Conservation (phyloP, 2,888 invertebrate genomes). For the Acanthococcus lagerstroemiae region DNA sequence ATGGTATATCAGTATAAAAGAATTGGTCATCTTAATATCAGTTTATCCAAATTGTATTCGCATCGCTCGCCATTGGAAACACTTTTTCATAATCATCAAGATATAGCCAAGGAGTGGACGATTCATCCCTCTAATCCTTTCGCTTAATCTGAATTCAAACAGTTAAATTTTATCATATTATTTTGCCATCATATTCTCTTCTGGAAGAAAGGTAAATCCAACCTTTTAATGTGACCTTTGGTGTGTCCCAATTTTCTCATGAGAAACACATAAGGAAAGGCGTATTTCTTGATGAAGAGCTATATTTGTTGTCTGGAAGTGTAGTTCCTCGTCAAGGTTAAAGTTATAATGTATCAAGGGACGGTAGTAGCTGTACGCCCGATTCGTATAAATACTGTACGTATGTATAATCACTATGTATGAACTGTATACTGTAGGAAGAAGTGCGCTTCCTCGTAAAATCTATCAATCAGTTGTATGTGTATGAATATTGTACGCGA, state of each 20-base stretch:
- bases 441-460: too few species aligned
- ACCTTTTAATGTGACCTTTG: not conserved
- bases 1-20: conserved; percentile 1
- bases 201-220: not conserved
- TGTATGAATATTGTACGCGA: too few species aligned
- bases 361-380: too few species aligned
- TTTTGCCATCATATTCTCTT: not conserved
- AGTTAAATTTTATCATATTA: not conserved
- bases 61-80: not conserved
- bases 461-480: too few species aligned
- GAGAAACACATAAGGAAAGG: not conserved
- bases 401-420: too few species aligned
- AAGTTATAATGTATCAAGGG: too few species aligned
- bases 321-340: too few species aligned
- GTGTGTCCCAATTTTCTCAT: not conserved
- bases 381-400: too few species aligned
- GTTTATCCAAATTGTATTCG: conserved; percentile 4
- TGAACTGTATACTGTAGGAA: too few species aligned
- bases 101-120: not conserved
- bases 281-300: too few species aligned
- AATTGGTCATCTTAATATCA: conserved; percentile 1
- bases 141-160: not conserved
- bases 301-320: too few species aligned
- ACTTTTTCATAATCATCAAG: not conserved
- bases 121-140: not conserved